A percentile compares a stretch with the other conserved stretches of the same genome.
Evolutionary conservation across 2,888 invertebrate species (phyloP).

Genomic region (Eubasilissa splendida): DNA sequence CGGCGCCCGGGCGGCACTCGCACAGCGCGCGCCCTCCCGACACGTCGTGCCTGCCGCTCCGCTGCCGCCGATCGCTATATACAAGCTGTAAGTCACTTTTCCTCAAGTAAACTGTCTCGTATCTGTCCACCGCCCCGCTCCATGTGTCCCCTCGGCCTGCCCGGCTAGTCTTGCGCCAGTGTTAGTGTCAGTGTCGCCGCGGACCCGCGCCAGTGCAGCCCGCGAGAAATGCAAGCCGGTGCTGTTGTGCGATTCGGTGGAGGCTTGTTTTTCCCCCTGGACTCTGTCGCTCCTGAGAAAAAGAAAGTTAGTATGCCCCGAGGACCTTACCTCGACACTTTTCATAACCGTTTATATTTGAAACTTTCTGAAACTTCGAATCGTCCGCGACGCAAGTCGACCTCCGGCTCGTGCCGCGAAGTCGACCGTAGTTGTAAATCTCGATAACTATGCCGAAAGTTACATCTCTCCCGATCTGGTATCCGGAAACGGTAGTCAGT

Average conservation of each 20-base stretch:
- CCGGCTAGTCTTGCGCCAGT: constrained; percentile 45
- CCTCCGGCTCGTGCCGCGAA: constrained; percentile 6
- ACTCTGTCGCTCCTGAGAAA: constrained; percentile 58
- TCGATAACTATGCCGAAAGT: constrained; percentile 19
- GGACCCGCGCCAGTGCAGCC: constrained; percentile 48
- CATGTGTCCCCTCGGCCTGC: constrained; percentile 65
- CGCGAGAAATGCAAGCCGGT: constrained; percentile 57
- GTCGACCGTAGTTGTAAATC: not conserved
- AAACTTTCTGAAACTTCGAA: constrained; percentile 41
- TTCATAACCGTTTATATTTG: constrained; percentile 51
- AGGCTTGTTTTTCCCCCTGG: constrained; percentile 59
- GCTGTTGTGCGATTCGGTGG: constrained; percentile 58
- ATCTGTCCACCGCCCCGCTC: constrained; percentile 63
- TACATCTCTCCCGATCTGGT: not conserved
- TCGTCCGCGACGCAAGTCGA: constrained; percentile 23
- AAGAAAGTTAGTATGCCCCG: constrained; percentile 59
- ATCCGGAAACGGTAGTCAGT: constrained; percentile 22
- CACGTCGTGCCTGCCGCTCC: constrained; percentile 61
- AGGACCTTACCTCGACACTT: constrained; percentile 53
- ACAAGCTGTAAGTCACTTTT: constrained; percentile 58
- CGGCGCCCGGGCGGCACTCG: constrained; percentile 64
- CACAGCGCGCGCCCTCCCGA: constrained; percentile 65
- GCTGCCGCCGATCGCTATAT: constrained; percentile 64
- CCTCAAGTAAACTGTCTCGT: constrained; percentile 55
- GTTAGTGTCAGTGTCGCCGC: constrained; percentile 54